phyloP scores from a whole-genome alignment of 2,888 invertebrate species.

The Acholoe squamosa region DNA sequence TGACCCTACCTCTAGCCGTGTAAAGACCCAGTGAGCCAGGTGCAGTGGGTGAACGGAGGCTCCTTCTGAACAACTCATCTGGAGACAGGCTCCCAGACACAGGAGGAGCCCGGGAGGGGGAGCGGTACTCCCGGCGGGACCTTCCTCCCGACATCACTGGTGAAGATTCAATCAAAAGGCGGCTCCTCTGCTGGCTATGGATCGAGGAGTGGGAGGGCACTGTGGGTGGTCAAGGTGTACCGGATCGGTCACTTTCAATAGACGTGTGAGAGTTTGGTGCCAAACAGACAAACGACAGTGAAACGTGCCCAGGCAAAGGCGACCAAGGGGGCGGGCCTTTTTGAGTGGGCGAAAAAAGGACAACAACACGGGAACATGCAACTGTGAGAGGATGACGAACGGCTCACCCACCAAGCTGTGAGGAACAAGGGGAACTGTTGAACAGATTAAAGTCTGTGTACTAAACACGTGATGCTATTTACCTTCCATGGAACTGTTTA shows the following conservation, averaged over 20 bases:
- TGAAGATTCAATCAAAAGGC: background rate
- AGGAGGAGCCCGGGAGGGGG: background rate
- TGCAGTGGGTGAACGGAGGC: conserved; percentile 36
- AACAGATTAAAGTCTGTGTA: background rate
- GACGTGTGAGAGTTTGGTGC: background rate
- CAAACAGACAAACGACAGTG: too few relatives aligned
- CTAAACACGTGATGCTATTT: background rate
- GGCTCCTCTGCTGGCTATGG: background rate
- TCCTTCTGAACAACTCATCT: conserved; percentile 9
- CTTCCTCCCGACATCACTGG: background rate
- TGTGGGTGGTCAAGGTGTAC: background rate
- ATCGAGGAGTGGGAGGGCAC: background rate
- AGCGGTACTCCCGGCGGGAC: background rate
- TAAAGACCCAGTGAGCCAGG: background rate
- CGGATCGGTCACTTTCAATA: background rate
- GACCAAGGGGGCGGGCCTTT: conserved; percentile 35
- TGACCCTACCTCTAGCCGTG: background rate
- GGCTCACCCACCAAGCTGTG: background rate
- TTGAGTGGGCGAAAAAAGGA: background rate
- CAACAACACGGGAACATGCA: background rate
- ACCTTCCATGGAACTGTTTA: conserved; percentile 21
- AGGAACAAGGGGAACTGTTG: background rate
- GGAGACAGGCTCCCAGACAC: background rate
- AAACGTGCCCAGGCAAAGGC: conserved; percentile 25
- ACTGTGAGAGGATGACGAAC: background rate